These are phyloP conservation scores for Aeoliscus strigatus DNA, from an alignment of 2,797 vertebrate species.

Conservation along the genomic window DNA sequence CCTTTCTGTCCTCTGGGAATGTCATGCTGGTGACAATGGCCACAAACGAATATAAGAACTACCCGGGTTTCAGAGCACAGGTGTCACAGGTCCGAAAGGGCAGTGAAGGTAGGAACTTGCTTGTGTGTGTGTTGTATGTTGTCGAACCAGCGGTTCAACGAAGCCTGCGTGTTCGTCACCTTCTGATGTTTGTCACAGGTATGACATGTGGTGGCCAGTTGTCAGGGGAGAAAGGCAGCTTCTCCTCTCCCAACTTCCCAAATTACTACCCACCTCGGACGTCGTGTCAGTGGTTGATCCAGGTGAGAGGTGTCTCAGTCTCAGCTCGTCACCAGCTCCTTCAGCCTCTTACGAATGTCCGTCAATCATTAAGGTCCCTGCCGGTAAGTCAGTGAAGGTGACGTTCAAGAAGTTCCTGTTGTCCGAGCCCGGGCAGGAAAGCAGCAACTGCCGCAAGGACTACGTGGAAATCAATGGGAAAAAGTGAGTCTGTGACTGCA, in stretches of 20 bases:
- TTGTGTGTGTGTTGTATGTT: too few relatives aligned
- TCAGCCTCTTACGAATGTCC: too few relatives aligned
- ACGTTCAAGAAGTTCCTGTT: constrained; percentile 83
- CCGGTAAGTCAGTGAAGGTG: constrained; percentile 76
- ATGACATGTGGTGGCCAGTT: constrained; percentile 75
- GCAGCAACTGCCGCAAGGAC: constrained; percentile 77
- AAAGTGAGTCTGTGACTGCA: constrained; percentile 68
- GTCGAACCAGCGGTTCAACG: too few relatives aligned
- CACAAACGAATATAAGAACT: constrained; percentile 73
- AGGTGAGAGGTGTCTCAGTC: too few relatives aligned
- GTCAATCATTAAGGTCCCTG: constrained; percentile 73
- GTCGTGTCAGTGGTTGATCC: constrained; percentile 81
- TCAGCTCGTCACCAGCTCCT: too few relatives aligned
- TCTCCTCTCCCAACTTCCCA: constrained; percentile 85
- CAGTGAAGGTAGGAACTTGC: constrained; percentile 56
- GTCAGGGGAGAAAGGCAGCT: constrained; percentile 57
- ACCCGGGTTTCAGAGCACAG: constrained; percentile 83
- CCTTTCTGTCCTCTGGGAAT: constrained; percentile 90
- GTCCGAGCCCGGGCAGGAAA: constrained; percentile 54
- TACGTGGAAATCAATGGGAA: constrained; percentile 78
- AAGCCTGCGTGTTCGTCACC: too few relatives aligned
- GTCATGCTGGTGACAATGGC: constrained; percentile 86
- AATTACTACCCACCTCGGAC: constrained; percentile 82
- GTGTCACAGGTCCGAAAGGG: constrained; percentile 75
- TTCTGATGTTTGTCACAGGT: too few relatives aligned